phyloP scores from a whole-genome alignment of 1,140 invertebrate genomes.

The Drosophila tsacasi region DNA sequence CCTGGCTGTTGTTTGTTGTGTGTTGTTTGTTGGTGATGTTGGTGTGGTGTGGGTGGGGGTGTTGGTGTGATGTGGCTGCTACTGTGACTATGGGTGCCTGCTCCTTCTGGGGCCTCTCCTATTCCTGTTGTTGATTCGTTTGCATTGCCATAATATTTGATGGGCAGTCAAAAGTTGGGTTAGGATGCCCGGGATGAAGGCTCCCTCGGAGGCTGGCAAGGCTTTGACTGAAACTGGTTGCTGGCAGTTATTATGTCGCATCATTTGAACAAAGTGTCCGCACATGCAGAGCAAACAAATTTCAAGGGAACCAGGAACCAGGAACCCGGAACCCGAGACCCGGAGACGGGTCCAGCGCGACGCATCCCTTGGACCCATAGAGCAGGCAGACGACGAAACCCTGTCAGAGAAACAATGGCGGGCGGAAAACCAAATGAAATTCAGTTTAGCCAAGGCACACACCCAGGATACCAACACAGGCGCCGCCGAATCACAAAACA shows the following conservation, averaged over 20 bases:
- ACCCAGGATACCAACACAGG: not conserved
- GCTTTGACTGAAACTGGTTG: conserved; percentile 7
- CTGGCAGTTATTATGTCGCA: conserved; percentile 68
- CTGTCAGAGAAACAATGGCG: conserved; percentile 55
- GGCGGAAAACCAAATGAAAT: conserved; percentile 68
- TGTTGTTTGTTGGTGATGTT: conserved; percentile 3
- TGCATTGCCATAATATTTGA: conserved; percentile 76
- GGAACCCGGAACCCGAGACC: not conserved
- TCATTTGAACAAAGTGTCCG: conserved; percentile 70
- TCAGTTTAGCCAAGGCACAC: conserved; percentile 55
- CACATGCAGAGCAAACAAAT: conserved; percentile 66
- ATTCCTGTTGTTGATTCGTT: conserved; percentile 47
- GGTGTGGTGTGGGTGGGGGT: not conserved
- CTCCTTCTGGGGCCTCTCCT: not conserved
- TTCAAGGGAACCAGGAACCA: conserved; percentile 6
- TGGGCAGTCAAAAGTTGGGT: conserved; percentile 57
- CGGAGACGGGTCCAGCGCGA: conserved; percentile 2
- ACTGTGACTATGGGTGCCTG: not conserved
- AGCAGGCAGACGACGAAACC: conserved; percentile 24
- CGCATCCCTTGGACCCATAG: not conserved
- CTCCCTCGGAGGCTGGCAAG: not conserved
- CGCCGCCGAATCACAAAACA: not conserved
- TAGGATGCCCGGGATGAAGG: not conserved
- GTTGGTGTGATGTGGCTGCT: not conserved
- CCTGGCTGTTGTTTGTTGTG: conserved; percentile 6